These are phyloP conservation scores for Lycocerus yunnanus DNA, from an alignment of 2,888 invertebrate genomes.

Conservation along the genomic window DNA sequence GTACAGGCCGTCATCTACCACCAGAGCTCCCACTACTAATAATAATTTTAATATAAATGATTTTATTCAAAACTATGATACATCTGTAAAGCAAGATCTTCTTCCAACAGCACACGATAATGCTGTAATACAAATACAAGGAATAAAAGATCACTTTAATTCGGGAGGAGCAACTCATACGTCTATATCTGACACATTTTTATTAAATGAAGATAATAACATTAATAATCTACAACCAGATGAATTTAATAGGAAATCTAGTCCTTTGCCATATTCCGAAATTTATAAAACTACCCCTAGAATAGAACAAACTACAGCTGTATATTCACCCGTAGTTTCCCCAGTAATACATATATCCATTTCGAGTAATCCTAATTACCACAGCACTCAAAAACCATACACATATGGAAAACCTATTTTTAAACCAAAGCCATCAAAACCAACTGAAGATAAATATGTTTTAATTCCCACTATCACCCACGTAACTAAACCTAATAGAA, in stretches of 20 bases:
- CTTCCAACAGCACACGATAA: conserved; percentile 52
- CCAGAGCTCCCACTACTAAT: conserved; percentile 26
- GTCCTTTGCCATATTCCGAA: conserved; percentile 36
- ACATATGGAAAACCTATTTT: conserved; percentile 60
- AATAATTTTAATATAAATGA: background rate
- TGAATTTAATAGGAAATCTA: conserved; percentile 42
- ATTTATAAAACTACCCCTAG: conserved; percentile 45
- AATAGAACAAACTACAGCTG: conserved; percentile 33
- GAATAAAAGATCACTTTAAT: conserved; percentile 41
- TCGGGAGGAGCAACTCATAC: conserved; percentile 52
- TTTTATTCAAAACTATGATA: background rate
- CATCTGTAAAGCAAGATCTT: conserved; percentile 10
- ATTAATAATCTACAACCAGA: conserved; percentile 53
- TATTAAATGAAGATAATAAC: conserved; percentile 61
- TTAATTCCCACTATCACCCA: conserved; percentile 62
- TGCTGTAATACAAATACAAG: conserved; percentile 47
- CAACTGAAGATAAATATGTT: conserved; percentile 58
- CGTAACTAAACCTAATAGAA: conserved; percentile 45
- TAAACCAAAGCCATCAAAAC: conserved; percentile 59
- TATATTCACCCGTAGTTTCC: conserved; percentile 41
- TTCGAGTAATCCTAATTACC: conserved; percentile 47
- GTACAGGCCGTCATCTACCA: conserved; percentile 9
- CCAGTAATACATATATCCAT: conserved; percentile 50
- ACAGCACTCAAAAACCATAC: conserved; percentile 40
- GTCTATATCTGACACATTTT: conserved; percentile 64